A percentile compares a stretch with the other conserved stretches of the same genome.
phyloP scores from a whole-genome alignment of 2,797 vertebrate genomes.

The Rhabdophis nuchalis region DNA sequence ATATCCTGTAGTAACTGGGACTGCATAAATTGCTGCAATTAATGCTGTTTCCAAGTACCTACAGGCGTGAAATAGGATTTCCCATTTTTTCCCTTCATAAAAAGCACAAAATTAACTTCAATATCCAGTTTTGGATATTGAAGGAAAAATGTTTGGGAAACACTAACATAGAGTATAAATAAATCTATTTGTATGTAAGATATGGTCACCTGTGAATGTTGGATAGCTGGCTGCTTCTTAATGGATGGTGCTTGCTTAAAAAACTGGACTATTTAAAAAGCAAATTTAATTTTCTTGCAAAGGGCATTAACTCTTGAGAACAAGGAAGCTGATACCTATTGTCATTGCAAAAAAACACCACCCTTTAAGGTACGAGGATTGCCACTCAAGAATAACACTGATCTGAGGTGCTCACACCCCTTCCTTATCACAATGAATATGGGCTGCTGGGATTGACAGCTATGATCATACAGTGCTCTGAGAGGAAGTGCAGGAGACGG shows the following conservation, averaged over 20 bases:
- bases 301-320: not conserved
- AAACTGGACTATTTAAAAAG: not conserved
- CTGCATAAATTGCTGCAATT: not conserved
- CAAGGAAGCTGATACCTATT: not conserved
- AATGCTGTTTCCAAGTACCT: not conserved
- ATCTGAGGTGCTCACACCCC: not conserved
- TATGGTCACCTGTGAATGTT: not conserved
- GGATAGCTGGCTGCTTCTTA: not conserved
- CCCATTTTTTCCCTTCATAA: not conserved
- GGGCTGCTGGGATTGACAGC: conserved; percentile 7
- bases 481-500: conserved; percentile 25
- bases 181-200: not conserved
- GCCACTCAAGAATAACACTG: not conserved
- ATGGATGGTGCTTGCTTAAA: not conserved
- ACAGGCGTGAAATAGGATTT: not conserved
- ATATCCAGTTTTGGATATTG: not conserved
- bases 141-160: not conserved
- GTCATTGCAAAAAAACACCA: not conserved
- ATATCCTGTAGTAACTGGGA: not conserved
- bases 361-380: not conserved
- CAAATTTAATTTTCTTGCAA: not conserved
- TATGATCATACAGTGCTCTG: conserved; percentile 4
- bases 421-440: not conserved
- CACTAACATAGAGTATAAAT: not conserved
- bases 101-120: not conserved